Base-by-base conservation (phyloP, 1,140 invertebrate species). In the Drosophila rhopaloa region DNA sequence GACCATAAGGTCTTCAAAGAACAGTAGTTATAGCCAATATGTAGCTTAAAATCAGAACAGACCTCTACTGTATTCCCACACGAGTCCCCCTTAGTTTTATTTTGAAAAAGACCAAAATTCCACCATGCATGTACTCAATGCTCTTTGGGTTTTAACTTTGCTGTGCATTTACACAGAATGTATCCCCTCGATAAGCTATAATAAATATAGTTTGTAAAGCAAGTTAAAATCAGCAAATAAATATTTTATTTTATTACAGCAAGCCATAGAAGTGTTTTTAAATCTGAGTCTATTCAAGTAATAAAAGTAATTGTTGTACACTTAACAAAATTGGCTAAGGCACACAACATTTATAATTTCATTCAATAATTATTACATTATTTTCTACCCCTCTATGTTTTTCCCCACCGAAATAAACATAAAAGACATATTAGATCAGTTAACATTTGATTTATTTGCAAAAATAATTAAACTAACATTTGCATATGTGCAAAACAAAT, bases 391-490 rank as follows among this genome's bases (percentile, higher is more conserved):
- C 2, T 24, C 4, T 24, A 24, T 24, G 4, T 24, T 24, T 24
- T 4, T 3, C 24, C 0, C 13, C 6, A 9, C n/a, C 4, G 9
- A 14, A 38, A n/a, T 41, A 29, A 32, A 11, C n/a, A n/a, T 10
- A 16, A n/a, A 43, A 27, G 1, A 53, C n/a, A 32, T 8, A 10
- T 59, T 14, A 62, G 29, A 73, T 61, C 29, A 55, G 41, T 75
- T 62, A 62, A 57, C 65, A 53, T 75, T 76, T 76, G 43, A 75
- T 62, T 77, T 78, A 61, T 58, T 85, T 81, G 81, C 77, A 81
- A 84, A 85, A 77, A 65, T 73, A 62, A 71, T 66, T 81, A 54
- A 85, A 81, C 65, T 74, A 78, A 81, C 61, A 72, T 38, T 71
- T 47, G 65, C 63, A 43, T 43, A 35, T 71, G 48, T 68, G 67